Evolutionary conservation across 1,140 invertebrate species (phyloP).

Genomic region (Polyergus mexicanus): DNA sequence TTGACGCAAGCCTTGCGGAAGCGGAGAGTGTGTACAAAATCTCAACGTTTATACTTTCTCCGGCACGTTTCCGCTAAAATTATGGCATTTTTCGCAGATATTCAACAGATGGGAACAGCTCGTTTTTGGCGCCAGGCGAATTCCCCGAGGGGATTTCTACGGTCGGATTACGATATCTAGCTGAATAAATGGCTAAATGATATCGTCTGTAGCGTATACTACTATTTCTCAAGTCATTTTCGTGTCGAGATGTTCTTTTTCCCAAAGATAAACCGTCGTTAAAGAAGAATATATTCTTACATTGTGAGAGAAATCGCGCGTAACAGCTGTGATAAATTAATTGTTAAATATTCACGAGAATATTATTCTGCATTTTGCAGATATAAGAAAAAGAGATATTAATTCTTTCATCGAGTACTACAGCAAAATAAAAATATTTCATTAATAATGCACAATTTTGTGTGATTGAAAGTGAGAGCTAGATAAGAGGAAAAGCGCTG

Average conservation of each 20-base stretch:
- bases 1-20: constrained; percentile 33
- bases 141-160: constrained; percentile 42
- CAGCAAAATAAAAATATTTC: background rate
- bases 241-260: background rate
- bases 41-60: constrained; percentile 52
- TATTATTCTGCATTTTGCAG: background rate
- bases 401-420: background rate
- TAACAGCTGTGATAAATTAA: constrained; percentile 23
- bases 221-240: constrained; percentile 45
- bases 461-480: background rate
- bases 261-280: background rate
- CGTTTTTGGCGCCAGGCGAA: constrained; percentile 51
- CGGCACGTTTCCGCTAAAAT: constrained; percentile 59
- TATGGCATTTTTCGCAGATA: constrained; percentile 57
- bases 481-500: background rate
- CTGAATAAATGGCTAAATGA: constrained; percentile 60
- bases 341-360: constrained; percentile 3
- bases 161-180: constrained; percentile 54
- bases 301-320: background rate
- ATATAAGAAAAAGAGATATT: background rate
- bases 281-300: background rate
- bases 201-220: constrained; percentile 38
- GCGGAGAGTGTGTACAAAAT: constrained; percentile 49
- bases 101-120: constrained; percentile 61
- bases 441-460: constrained; percentile 41